Evolutionary conservation across 2,113 vertebrate species (phyloP).

Genomic region (Australoheros scitulus): DNA sequence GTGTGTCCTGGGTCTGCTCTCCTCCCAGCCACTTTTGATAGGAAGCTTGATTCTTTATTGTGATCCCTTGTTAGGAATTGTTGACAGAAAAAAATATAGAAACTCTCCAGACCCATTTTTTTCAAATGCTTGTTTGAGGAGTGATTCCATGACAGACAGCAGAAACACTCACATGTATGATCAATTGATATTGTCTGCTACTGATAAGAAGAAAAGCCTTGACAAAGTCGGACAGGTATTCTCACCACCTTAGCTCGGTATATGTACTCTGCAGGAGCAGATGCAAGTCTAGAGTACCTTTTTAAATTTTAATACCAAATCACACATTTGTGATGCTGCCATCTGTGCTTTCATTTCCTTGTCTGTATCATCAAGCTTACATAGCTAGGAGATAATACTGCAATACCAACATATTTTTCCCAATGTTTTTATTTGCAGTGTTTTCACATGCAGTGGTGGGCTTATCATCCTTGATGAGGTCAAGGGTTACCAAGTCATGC

Average conservation of each 20-base stretch:
- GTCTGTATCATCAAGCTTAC: slow-evolving; percentile 18
- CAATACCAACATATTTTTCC: slow-evolving; percentile 14
- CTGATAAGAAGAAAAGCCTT: background rate
- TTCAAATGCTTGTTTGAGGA: background rate
- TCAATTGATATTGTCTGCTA: background rate
- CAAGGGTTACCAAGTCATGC: background rate
- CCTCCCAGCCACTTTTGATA: background rate
- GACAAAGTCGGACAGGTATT: background rate
- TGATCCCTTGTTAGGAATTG: background rate
- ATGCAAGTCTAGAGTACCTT: background rate
- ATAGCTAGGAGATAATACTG: background rate
- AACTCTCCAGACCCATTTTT: background rate
- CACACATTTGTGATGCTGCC: slow-evolving; percentile 13
- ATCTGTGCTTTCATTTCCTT: slow-evolving; percentile 33
- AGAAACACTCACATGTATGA: background rate
- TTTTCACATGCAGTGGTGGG: background rate
- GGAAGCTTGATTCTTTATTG: background rate
- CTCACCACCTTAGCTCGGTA: background rate
- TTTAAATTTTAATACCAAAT: slow-evolving; percentile 20
- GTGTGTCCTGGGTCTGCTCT: background rate
- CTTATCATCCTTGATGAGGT: slow-evolving; percentile 1
- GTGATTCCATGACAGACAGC: background rate
- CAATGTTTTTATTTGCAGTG: slow-evolving; percentile 20
- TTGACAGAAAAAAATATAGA: background rate
- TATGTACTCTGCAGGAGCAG: background rate